Evolutionary conservation across 2,113 vertebrate genomes (phyloP).

Genomic region (Colistium nudipinnis): DNA sequence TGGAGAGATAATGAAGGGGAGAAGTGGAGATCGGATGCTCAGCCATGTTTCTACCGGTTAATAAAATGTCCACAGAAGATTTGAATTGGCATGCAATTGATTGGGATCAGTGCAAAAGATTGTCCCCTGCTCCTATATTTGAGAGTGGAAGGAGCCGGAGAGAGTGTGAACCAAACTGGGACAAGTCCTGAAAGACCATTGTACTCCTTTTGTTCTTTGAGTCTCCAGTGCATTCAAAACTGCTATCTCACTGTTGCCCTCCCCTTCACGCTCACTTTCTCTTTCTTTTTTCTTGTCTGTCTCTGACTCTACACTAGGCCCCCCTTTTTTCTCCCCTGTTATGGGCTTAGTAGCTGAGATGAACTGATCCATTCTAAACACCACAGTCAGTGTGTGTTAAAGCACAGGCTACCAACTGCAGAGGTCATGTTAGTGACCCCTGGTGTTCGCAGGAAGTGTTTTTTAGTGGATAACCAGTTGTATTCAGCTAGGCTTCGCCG

Average conservation of each 20-base stretch:
- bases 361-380: constrained; percentile 37
- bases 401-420: constrained; percentile 8
- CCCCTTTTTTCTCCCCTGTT: constrained; percentile 1
- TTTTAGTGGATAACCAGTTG: neutral
- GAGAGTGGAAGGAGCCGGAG: constrained; percentile 38
- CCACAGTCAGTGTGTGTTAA: constrained; percentile 23
- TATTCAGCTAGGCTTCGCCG: constrained; percentile 7
- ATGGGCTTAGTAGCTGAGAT: constrained; percentile 6
- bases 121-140: constrained; percentile 50
- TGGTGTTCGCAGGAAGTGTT: constrained; percentile 6
- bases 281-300: constrained; percentile 16
- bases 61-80: constrained; percentile 32
- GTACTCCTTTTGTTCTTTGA: constrained; percentile 63
- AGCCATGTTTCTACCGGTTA: constrained; percentile 8
- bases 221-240: constrained; percentile 70
- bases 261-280: constrained; percentile 41
- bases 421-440: constrained; percentile 25
- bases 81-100: constrained; percentile 38
- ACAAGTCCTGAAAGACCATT: constrained; percentile 78
- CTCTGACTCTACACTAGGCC: constrained; percentile 21
- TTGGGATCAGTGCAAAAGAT: constrained; percentile 45
- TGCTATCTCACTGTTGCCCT: constrained; percentile 72
- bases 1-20: constrained; percentile 31
- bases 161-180: constrained; percentile 66
- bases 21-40: constrained; percentile 8